phyloP scores from a whole-genome alignment of 92 coral and sea anemone species.

The Porites divaricata region DNA sequence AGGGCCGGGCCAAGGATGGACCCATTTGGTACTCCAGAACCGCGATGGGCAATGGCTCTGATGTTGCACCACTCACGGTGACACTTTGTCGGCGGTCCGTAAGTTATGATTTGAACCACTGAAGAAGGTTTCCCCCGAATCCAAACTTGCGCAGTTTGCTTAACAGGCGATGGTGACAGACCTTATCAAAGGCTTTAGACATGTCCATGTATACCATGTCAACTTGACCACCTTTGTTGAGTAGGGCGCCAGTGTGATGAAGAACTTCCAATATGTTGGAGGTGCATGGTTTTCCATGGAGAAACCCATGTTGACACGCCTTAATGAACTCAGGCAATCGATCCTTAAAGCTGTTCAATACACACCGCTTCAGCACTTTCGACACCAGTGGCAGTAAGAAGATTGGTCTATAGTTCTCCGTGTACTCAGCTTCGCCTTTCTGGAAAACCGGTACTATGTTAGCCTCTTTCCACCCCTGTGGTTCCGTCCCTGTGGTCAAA shows the following conservation, averaged over 20 bases:
- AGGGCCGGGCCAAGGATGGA: no score
- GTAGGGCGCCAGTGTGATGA: conserved; percentile 43
- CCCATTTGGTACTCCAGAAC: no score
- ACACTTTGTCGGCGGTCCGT: no score
- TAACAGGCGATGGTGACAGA: no score
- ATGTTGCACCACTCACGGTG: no score
- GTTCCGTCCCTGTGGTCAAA: conserved; percentile 28
- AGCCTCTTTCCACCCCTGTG: conserved; percentile 53
- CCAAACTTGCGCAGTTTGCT: no score
- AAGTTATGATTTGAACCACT: no score
- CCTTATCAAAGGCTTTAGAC: no score
- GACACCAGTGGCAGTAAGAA: conserved; percentile 54
- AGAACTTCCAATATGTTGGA: conserved; percentile 52
- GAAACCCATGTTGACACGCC: conserved; percentile 42
- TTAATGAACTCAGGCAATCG: conserved; percentile 24
- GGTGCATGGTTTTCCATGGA: conserved; percentile 50
- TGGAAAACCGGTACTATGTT: conserved; percentile 48
- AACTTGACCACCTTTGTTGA: conserved; percentile 52
- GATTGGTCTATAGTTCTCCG: conserved; percentile 62
- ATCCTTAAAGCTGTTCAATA: conserved; percentile 42
- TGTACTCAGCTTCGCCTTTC: conserved; percentile 31
- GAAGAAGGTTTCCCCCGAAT: no score
- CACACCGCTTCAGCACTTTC: conserved; percentile 62
- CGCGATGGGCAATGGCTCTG: no score
- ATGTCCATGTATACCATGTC: conserved; percentile 56